These are phyloP conservation scores for Glossophaga mutica DNA, from an alignment of 2,797 vertebrate genomes.

Conservation along the genomic window DNA sequence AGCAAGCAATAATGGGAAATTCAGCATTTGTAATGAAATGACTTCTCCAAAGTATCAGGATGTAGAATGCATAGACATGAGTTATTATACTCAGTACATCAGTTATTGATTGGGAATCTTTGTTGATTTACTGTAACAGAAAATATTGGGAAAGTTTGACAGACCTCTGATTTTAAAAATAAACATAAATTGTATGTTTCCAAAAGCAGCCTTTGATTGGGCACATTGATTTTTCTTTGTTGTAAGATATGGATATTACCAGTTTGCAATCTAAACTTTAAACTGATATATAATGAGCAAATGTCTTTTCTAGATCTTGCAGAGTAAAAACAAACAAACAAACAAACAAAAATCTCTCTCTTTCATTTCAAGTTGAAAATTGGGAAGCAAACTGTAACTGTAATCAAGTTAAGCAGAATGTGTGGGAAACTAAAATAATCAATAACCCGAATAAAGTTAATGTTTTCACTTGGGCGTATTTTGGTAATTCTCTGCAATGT, in stretches of 20 bases:
- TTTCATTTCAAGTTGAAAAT: background rate
- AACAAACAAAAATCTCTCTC: background rate
- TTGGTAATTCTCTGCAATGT: background rate
- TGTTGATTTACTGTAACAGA: constrained; percentile 54
- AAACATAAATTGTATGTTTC: background rate
- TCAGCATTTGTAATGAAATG: background rate
- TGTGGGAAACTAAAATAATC: constrained; percentile 6
- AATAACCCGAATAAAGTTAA: background rate
- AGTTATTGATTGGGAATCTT: constrained; percentile 55
- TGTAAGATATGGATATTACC: constrained; percentile 8
- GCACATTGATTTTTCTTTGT: background rate
- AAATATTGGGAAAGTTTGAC: constrained; percentile 42
- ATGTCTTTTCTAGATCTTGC: background rate
- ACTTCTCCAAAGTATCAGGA: background rate
- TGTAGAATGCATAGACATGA: background rate
- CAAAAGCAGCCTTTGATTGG: constrained; percentile 9
- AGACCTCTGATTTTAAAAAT: constrained; percentile 32
- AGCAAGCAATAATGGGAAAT: constrained; percentile 21
- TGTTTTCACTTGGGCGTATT: background rate
- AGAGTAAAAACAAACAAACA: background rate
- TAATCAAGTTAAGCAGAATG: background rate
- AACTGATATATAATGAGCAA: background rate
- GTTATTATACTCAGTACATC: background rate
- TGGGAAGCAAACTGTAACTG: background rate
- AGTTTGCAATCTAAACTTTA: background rate